phyloP scores from a whole-genome alignment of 2,888 invertebrate genomes.

The Nomada fabriciana region DNA sequence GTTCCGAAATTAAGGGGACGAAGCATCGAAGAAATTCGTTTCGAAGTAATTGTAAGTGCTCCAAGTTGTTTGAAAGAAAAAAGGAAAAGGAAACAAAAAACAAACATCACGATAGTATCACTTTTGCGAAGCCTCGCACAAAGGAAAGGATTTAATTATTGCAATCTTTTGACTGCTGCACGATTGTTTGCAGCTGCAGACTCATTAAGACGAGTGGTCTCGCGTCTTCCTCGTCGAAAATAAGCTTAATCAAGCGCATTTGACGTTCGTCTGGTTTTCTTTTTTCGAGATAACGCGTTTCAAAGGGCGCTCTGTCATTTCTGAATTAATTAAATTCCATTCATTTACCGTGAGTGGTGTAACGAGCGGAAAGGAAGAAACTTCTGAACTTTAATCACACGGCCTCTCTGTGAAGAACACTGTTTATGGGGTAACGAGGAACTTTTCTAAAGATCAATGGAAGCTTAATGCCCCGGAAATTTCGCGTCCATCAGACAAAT shows the following conservation, averaged over 20 bases:
- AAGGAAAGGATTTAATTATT: conserved; percentile 44
- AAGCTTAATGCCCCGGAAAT: no score
- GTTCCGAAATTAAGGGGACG: conserved; percentile 6
- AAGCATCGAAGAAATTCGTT: not conserved
- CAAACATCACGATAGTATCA: not conserved
- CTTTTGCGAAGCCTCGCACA: not conserved
- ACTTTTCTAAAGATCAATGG: not conserved
- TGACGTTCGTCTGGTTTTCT: not conserved
- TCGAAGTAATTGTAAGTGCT: not conserved
- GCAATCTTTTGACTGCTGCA: conserved; percentile 11
- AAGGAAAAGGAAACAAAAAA: not conserved
- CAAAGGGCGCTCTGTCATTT: conserved; percentile 3
- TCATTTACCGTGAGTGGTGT: not conserved
- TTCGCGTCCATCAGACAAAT: no score
- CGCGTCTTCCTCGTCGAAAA: not conserved
- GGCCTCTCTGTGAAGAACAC: not conserved
- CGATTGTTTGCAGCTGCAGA: conserved; percentile 21
- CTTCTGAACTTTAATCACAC: not conserved
- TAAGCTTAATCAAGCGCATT: conserved; percentile 19
- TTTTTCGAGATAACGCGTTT: conserved; percentile 12
- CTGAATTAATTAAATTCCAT: conserved; percentile 47
- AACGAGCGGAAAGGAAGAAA: conserved; percentile 28
- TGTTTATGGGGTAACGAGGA: not conserved
- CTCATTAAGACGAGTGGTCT: not conserved
- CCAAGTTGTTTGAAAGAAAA: not conserved